Evolutionary conservation across 2,797 vertebrate genomes (phyloP), one percentile per base, ranked within the genome.

Genomic region (Galago senegalensis): DNA sequence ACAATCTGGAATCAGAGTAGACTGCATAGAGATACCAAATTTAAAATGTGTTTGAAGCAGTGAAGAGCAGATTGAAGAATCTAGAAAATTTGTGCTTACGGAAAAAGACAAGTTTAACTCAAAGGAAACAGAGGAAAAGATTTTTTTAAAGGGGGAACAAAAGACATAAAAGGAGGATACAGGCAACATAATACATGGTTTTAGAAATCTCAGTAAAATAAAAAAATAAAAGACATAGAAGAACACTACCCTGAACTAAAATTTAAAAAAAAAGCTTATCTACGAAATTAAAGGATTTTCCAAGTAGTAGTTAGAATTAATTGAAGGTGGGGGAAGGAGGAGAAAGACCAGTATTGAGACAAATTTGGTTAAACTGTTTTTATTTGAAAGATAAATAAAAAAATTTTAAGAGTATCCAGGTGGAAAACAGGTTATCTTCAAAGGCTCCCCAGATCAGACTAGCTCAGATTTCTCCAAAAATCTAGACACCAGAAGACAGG

Each of bases 61-160:
- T 9, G 13, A 92, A 63, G 43, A 76, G 9, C 16, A 91, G 82
- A 76, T 7, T 23, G 82, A 96, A 25, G 20, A 73, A 60, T 43
- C 46, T 29, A 89, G 56, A 76, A 72, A 96, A 88, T 72, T 10
- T 69, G 82, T 25, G 87, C 80, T 61, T 89, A 67, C 79, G 67
- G 43, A 37, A 31, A 92, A 77, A 69, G 70, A 86, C 25, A 92
- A 80, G 4, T 1, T n/a, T 67, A 87, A 76, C 5, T 87, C 58
- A 73, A 77, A 61, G 67, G 49, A 53, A 70, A 89, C 49, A 76
- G 7, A 11, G 58, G 58, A 70, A 29, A 58, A 5, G 31, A 12
- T 31, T 53, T 53, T 53, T 17, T 53, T n/a, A 87, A 40, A 1
- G 37, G 7, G 49, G n/a, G 72, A 17, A 9, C 18, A 69, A 72